Base-by-base conservation (phyloP, 2,888 invertebrate species). In the Orthosia gracilis region DNA sequence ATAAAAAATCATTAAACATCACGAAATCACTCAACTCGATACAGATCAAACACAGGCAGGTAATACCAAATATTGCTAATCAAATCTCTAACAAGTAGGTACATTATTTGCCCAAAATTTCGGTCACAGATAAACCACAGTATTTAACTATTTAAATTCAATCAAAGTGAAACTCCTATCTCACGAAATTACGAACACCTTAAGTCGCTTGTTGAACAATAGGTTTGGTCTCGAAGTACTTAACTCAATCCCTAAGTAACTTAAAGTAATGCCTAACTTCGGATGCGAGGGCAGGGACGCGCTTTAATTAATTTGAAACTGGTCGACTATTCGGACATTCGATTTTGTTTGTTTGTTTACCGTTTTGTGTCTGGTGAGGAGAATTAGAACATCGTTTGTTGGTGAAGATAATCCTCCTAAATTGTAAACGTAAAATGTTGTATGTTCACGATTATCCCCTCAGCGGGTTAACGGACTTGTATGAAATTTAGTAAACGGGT, bases 241-340 rank as follows among this genome's bases (percentile, higher is more conserved):
- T 90, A 89, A 91, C 90, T 91, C 85, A 86, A 89, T 90, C 89
- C 84, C 85, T 89, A 88, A 92, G 90, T 89, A 90, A 91, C 84
- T 90, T 89, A 79, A 88, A 88, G 88, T 89, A 91, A 91, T 90
- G 89, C 89, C 89, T 89, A 91, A 91, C 90, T 91, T 87, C 73
- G 86, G 89, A 90, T 88, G 87, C 85, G 81, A 84, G 82, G 83
- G 84, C 82, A 85, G 84, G 75, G 86, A 83, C 67, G 78, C 86
- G 87, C 71, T 93, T 92, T 91, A 94, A 93, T 93, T 93, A 93
- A 93, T 91, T 91, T 89, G 82, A 87, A 86, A 89, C 87, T 78
- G 77, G 77, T 63, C 59, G 71, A 45, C 50, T 75, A 83, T 85
- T 78, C 76, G 72, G 84, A 80, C 77, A 74, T 69, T 72, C 86